These are phyloP conservation scores for Stigmatopora argus DNA, from an alignment of 2,113 vertebrate species.

Conservation along the genomic window DNA sequence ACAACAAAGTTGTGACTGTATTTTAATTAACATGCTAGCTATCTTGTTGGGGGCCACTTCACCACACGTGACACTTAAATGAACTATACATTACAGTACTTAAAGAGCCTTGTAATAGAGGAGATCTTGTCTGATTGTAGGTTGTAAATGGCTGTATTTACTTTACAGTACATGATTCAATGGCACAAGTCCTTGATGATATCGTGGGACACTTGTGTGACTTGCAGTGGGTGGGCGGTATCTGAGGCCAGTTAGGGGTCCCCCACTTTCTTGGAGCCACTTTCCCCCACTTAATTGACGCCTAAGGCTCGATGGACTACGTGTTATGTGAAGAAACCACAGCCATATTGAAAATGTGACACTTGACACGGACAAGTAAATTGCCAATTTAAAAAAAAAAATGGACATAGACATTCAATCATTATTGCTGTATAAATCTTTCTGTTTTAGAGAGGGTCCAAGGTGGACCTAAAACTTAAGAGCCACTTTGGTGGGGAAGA, in stretches of 20 bases:
- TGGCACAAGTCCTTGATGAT: neutral
- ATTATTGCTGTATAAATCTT: neutral
- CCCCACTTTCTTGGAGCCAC: too few relatives aligned
- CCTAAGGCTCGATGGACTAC: too few relatives aligned
- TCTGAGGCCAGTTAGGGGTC: too few relatives aligned
- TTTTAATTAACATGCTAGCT: conserved; percentile 38
- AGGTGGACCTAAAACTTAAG: conserved; percentile 4
- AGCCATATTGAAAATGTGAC: neutral
- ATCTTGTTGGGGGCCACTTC: conserved; percentile 31
- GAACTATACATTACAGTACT: neutral
- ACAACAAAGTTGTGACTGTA: conserved; percentile 17
- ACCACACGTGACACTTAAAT: conserved; percentile 12
- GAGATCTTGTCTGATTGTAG: conserved; percentile 9
- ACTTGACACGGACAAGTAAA: neutral
- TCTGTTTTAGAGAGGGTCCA: neutral
- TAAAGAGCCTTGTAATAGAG: conserved; percentile 6
- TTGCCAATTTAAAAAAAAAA: conserved; percentile 22
- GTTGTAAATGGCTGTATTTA: neutral
- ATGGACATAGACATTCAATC: conserved; percentile 10
- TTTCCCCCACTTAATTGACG: too few relatives aligned
- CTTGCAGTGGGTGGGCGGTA: neutral
- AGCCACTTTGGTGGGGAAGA: conserved; percentile 26
- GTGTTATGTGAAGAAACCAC: neutral
- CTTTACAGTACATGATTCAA: neutral
- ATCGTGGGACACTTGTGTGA: neutral